These are phyloP conservation scores for Dynastes grantii DNA, from an alignment of 2,888 invertebrate genomes.

Conservation along the genomic window DNA sequence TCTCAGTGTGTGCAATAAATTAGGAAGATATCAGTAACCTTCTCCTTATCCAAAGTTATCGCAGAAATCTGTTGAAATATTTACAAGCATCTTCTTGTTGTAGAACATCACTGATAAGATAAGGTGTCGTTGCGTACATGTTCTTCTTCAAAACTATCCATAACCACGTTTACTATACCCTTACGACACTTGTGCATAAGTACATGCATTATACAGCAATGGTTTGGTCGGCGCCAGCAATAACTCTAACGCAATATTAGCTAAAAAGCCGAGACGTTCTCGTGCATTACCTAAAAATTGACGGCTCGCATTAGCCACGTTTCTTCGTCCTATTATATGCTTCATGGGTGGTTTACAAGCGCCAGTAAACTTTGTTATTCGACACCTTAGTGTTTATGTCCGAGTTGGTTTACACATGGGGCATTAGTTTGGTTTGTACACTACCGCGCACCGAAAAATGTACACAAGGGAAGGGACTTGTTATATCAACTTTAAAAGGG, in stretches of 20 bases:
- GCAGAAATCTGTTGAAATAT: slow-evolving; percentile 12
- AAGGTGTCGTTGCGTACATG: slow-evolving; percentile 5
- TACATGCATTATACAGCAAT: slow-evolving; percentile 6
- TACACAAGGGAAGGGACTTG: too few relatives aligned
- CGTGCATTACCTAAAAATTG: not conserved
- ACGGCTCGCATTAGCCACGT: slow-evolving; percentile 22
- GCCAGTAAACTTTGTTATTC: slow-evolving; percentile 56
- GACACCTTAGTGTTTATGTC: slow-evolving; percentile 61
- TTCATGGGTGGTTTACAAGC: slow-evolving; percentile 58
- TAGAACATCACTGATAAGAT: not conserved
- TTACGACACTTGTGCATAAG: slow-evolving; percentile 2
- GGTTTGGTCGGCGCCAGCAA: slow-evolving; percentile 47
- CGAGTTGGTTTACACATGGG: slow-evolving; percentile 50
- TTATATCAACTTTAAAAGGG: too few relatives aligned
- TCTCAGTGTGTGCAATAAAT: not conserved
- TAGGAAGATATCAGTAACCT: too few relatives aligned
- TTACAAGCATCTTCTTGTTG: slow-evolving; percentile 25
- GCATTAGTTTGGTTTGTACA: too few relatives aligned
- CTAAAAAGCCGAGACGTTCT: slow-evolving; percentile 9
- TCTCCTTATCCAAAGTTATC: not conserved
- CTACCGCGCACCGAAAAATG: too few relatives aligned
- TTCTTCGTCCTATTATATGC: slow-evolving; percentile 42
- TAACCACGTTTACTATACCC: not conserved
- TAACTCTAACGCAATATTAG: slow-evolving; percentile 47
- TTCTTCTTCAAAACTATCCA: slow-evolving; percentile 1